These are phyloP conservation scores for Chelonoidis abingdonii DNA, from an alignment of 2,113 vertebrate genomes.

Conservation along the genomic window DNA sequence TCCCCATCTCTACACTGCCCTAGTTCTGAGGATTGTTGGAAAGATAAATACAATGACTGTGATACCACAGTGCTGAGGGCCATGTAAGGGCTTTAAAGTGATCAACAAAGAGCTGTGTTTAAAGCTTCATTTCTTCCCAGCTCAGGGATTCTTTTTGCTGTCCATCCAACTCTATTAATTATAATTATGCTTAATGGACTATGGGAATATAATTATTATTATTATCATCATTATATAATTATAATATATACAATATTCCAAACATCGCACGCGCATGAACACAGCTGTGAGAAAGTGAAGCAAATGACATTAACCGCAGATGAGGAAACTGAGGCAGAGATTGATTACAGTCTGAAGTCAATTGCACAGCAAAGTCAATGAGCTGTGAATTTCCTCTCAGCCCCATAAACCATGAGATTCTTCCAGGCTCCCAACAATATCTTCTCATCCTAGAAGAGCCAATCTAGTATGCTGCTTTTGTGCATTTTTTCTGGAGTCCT, in stretches of 20 bases:
- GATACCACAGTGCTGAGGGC: no score
- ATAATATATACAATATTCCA: neutral
- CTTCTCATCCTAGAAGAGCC: neutral
- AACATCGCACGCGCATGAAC: neutral
- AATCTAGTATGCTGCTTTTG: neutral
- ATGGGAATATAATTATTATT: neutral
- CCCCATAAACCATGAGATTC: neutral
- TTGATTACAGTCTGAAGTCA: neutral
- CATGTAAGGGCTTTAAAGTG: no score
- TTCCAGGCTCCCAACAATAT: neutral
- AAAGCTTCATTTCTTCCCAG: neutral
- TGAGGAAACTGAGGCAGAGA: neutral
- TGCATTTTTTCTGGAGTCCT: neutral
- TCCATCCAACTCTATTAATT: neutral
- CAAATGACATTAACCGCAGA: neutral
- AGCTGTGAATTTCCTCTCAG: neutral
- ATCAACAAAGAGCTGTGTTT: no score
- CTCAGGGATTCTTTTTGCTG: neutral
- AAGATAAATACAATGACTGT: no score
- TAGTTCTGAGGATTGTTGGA: no score
- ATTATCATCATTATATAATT: neutral
- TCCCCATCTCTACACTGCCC: neutral
- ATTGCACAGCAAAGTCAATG: neutral
- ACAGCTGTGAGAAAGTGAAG: neutral
- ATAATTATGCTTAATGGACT: neutral